These are phyloP conservation scores for Pseudopleuronectes americanus DNA, from an alignment of 2,797 vertebrate genomes.

Conservation along the genomic window DNA sequence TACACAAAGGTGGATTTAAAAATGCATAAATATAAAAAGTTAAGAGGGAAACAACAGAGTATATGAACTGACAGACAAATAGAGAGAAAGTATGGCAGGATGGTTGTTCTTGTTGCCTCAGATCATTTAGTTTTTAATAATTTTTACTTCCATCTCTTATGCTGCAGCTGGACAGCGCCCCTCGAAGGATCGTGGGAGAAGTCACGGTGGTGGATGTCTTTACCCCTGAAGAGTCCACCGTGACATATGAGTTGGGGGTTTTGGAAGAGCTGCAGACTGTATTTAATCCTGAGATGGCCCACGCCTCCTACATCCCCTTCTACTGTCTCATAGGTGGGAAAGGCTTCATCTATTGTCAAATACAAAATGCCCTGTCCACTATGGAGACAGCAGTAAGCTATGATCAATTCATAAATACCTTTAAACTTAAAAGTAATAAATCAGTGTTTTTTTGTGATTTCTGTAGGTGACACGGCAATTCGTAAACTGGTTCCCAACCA, in stretches of 20 bases:
- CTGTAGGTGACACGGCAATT: conserved; percentile 89
- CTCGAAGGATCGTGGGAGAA: conserved; percentile 83
- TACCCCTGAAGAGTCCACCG: conserved; percentile 79
- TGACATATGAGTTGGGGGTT: conserved; percentile 85
- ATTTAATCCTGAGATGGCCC: conserved; percentile 96
- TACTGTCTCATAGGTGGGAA: conserved; percentile 93
- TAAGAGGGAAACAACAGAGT: background rate
- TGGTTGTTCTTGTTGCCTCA: conserved; percentile 10
- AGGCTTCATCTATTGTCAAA: background rate
- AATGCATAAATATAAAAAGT: conserved; percentile 11
- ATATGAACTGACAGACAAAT: background rate
- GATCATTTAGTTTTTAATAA: background rate
- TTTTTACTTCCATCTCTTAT: background rate
- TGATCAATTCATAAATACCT: background rate
- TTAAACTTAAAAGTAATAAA: background rate
- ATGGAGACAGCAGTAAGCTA: background rate
- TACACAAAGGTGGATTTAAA: conserved; percentile 8
- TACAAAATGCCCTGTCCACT: background rate
- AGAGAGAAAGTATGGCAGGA: conserved; percentile 1
- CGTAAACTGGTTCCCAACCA: conserved; percentile 91
- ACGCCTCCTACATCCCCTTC: conserved; percentile 95
- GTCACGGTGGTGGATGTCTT: conserved; percentile 83
- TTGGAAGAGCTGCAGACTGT: conserved; percentile 93
- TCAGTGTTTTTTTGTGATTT: conserved; percentile 21
- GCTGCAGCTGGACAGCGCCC: conserved; percentile 77